Base-by-base conservation (phyloP, 35 echinoderm and acorn worm species). In the Ophiothrix spiculata region DNA sequence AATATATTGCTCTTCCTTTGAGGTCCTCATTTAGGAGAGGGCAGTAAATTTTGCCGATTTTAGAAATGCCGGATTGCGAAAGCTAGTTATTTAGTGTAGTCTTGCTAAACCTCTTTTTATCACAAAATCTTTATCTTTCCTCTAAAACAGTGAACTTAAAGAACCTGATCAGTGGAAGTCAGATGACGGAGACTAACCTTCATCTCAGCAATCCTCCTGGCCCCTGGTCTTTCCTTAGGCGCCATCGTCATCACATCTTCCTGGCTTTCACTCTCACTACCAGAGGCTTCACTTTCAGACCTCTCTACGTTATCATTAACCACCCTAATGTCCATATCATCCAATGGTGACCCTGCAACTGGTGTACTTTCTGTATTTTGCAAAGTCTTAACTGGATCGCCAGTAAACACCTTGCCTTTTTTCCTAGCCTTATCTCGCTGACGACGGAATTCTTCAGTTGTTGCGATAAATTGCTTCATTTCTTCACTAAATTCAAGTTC, bases 401-500 rank as follows among this genome's bases (percentile, higher is more conserved):
- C n/a, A n/a, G n/a, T n/a, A 2, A 25, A 69, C 17, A 6, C 60
- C 19, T 49, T 49, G 42, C 42, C 42, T 35, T 80, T 39, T 33
- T 33, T 31, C 83, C 83, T 92, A n/a, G 45, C 63, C 35, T 82
- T 87, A 36, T 92, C 90, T 87, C 90, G 81, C 60, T 95, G 84
- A 34, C 91, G 80, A 64, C 86, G 75, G 28, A 90, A 78, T 56
- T 88, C 88, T 31, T 91, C 85, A 16, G 93, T 91, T 39, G 79
- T 86, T 11, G 79, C 54, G 35, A 95, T 91, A 41, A 95, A 95
- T 40, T 84, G 46, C 56, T 83, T 76, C 84, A 91, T 82, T 78
- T 95, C 93, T 33, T 95, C 89, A 79, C 93, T 95, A 15, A 95
- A 75, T 46, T 95, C 93, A 73, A 95, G 56, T 36, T 87, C 93